Percentiles rank a stretch among this genome's conserved stretches.
Conservation (phyloP, 2,797 vertebrate genomes). For the Melopsittacus undulatus region DNA sequence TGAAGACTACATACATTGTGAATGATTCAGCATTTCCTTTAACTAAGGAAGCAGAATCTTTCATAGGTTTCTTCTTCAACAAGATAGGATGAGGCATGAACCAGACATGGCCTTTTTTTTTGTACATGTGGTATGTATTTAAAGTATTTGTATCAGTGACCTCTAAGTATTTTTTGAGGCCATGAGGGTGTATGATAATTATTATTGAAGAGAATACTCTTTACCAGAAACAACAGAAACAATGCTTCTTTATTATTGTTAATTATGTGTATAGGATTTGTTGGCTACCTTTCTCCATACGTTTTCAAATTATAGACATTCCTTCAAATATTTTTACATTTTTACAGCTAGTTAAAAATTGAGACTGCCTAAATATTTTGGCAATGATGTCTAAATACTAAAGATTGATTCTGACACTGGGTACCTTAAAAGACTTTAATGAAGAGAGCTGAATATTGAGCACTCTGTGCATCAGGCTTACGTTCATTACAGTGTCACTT, state of each 20-base stretch:
- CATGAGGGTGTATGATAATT: neutral
- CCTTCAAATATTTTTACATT: neutral
- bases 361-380: conserved; percentile 5
- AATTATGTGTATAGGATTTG: neutral
- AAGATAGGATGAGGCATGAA: neutral
- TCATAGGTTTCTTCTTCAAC: neutral
- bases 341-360: neutral
- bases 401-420: neutral
- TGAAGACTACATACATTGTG: neutral
- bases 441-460: neutral
- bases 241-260: neutral
- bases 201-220: neutral
- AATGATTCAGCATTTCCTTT: neutral
- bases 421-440: conserved; percentile 27
- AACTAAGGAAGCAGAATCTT: neutral
- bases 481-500: neutral
- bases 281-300: neutral
- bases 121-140: neutral
- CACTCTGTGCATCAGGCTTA: neutral
- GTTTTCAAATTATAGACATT: neutral
- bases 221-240: neutral
- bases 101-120: neutral
- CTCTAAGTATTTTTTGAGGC: neutral
- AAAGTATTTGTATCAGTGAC: neutral
- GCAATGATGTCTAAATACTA: conserved; percentile 4